A percentile compares a stretch with the other conserved stretches of the same genome.
Conservation (phyloP, 2,113 vertebrate species). For the Hippocampus guttulatus region DNA sequence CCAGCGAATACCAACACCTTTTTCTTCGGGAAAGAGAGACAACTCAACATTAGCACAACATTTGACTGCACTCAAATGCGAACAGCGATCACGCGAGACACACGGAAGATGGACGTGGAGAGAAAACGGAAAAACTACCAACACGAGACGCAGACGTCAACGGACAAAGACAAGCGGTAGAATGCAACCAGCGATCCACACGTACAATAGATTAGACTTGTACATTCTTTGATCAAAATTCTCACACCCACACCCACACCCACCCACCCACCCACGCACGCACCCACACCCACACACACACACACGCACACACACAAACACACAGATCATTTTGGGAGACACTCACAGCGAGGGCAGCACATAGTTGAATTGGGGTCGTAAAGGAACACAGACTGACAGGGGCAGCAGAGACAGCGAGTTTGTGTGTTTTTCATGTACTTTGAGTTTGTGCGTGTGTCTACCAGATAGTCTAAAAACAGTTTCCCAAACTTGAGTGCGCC, state of each 20-base stretch:
- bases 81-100: conserved; percentile 30
- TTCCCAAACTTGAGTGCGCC: too few species aligned
- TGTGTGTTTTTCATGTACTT: background rate
- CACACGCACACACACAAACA: conserved; percentile 27
- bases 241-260: conserved; percentile 30
- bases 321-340: conserved; percentile 40
- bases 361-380: conserved; percentile 60
- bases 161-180: conserved; percentile 22
- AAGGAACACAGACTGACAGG: conserved; percentile 69
- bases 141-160: conserved; percentile 27
- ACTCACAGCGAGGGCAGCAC: conserved; percentile 70
- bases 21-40: background rate
- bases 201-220: background rate
- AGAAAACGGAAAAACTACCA: conserved; percentile 37
- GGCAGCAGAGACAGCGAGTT: background rate
- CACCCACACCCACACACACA: conserved; percentile 31
- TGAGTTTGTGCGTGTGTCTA: too few species aligned
- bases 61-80: conserved; percentile 25
- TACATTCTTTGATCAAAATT: conserved; percentile 10
- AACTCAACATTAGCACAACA: conserved; percentile 23
- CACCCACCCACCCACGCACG: conserved; percentile 35
- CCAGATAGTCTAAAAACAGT: too few species aligned
- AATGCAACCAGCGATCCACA: conserved; percentile 11
- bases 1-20: background rate
- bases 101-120: conserved; percentile 40